phyloP scores from a whole-genome alignment of 2,113 vertebrate genomes.

The Isichthys henryi region DNA sequence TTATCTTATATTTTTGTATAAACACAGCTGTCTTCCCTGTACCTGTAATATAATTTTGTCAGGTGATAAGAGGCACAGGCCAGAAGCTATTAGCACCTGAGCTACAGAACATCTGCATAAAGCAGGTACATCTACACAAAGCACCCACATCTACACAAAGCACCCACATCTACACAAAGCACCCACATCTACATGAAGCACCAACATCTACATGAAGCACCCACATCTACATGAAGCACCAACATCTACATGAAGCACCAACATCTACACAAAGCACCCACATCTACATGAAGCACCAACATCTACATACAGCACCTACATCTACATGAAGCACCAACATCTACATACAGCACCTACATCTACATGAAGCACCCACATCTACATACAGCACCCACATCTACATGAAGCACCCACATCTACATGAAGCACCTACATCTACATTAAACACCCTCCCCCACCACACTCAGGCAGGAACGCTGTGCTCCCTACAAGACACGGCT shows the following conservation, averaged over 20 bases:
- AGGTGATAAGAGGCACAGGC: background rate
- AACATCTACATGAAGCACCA: no score
- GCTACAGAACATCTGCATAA: background rate
- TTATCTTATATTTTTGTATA: no score
- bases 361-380: background rate
- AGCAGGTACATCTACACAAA: background rate
- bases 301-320: background rate
- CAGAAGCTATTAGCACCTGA: background rate
- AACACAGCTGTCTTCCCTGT: background rate
- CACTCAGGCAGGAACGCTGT: background rate
- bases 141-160: background rate
- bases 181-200: background rate
- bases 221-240: no score
- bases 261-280: background rate
- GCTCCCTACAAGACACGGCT: background rate
- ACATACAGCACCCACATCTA: background rate
- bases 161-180: background rate
- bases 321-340: no score
- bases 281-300: background rate
- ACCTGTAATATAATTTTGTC: background rate
- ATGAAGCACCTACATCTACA: background rate
- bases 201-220: no score
- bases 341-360: no score
- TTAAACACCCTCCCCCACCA: background rate
- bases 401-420: background rate